Evolutionary conservation across 64 coral and sea anemone genomes (phyloP).

Genomic region (Hydrozoanthus tunicans): DNA sequence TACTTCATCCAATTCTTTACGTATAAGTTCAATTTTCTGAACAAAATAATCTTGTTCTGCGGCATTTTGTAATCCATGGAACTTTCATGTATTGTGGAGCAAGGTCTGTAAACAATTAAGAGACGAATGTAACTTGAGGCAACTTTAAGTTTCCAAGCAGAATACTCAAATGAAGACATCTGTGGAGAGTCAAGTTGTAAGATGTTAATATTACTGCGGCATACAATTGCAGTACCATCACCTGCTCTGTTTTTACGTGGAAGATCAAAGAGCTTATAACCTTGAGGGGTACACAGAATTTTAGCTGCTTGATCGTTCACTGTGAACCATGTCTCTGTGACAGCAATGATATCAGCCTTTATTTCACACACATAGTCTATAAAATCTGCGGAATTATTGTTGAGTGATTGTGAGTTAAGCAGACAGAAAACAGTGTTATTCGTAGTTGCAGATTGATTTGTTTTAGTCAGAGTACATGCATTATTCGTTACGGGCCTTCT

Average conservation of each 20-base stretch:
- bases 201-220: conserved; percentile 15
- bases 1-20: no score
- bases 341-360: conserved; percentile 32
- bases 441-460: neutral
- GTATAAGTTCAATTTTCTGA: no score
- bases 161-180: conserved; percentile 53
- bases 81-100: no score
- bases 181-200: conserved; percentile 31
- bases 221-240: conserved; percentile 32
- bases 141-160: conserved; percentile 33
- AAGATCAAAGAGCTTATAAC: conserved; percentile 35
- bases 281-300: conserved; percentile 28
- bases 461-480: neutral
- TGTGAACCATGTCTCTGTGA: conserved; percentile 43
- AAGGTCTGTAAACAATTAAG: neutral
- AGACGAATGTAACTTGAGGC: neutral
- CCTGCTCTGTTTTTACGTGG: conserved; percentile 42
- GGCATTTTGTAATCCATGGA: no score
- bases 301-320: conserved; percentile 36
- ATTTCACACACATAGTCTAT: conserved; percentile 28
- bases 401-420: conserved; percentile 46
- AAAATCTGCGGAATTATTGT: conserved; percentile 47
- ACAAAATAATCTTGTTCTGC: no score
- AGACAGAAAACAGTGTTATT: conserved; percentile 12
- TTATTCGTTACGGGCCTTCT: neutral